These are phyloP conservation scores for Acleris emargana DNA, from an alignment of 2,888 invertebrate genomes.

Conservation along the genomic window DNA sequence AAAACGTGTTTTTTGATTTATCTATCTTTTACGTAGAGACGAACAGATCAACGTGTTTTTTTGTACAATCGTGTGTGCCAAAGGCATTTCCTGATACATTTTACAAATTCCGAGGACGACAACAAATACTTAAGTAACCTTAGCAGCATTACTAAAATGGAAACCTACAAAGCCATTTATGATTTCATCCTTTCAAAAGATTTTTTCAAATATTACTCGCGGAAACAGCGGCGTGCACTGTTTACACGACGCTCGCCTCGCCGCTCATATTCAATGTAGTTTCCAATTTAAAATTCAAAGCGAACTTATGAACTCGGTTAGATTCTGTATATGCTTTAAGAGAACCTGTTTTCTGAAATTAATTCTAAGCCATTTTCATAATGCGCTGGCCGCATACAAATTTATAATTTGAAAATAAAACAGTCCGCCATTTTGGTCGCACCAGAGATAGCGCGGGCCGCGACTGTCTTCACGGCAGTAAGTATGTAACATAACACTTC, in stretches of 20 bases:
- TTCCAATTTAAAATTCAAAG: conserved; percentile 76
- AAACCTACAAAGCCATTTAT: conserved; percentile 51
- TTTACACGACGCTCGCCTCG: conserved; percentile 70
- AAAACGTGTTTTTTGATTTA: neutral
- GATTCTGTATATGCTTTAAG: conserved; percentile 60
- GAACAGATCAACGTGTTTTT: too few species aligned
- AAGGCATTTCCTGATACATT: too few species aligned
- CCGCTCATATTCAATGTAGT: conserved; percentile 72
- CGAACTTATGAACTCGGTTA: conserved; percentile 71
- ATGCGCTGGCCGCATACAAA: conserved; percentile 37
- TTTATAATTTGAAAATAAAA: conserved; percentile 23
- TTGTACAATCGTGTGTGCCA: too few species aligned
- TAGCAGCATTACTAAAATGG: neutral
- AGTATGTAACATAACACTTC: conserved; percentile 43
- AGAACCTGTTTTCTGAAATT: conserved; percentile 62
- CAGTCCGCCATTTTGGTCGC: conserved; percentile 5
- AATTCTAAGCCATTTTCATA: conserved; percentile 56
- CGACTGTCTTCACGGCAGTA: conserved; percentile 47
- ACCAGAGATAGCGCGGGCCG: conserved; percentile 2
- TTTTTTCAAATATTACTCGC: conserved; percentile 67
- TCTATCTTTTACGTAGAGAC: neutral
- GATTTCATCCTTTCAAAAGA: conserved; percentile 54
- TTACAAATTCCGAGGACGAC: too few species aligned
- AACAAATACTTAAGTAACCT: neutral
- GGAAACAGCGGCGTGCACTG: conserved; percentile 59